Evolutionary conservation across 2,888 invertebrate genomes (phyloP).

Genomic region (Drosophila basisetae): DNA sequence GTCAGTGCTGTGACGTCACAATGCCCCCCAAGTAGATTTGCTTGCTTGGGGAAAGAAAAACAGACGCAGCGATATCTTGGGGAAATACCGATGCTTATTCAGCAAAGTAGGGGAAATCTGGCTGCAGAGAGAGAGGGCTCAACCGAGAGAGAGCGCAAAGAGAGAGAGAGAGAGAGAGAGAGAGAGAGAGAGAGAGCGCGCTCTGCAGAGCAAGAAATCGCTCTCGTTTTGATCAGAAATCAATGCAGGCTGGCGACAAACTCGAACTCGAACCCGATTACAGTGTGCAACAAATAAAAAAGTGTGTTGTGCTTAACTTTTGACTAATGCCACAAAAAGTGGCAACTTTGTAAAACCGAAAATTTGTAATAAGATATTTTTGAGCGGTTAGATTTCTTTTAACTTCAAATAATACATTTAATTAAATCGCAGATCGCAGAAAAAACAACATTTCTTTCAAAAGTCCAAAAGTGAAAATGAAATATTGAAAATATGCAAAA

Average conservation of each 20-base stretch:
- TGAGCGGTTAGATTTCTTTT: background rate
- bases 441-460: background rate
- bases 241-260: constrained; percentile 16
- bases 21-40: constrained; percentile 41
- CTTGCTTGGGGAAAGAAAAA: constrained; percentile 31
- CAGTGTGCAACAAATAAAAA: constrained; percentile 16
- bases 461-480: background rate
- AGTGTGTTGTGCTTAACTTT: background rate
- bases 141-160: background rate
- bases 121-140: constrained; percentile 53
- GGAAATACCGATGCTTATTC: constrained; percentile 62
- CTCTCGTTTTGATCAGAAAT: constrained; percentile 52
- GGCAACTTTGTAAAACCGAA: background rate
- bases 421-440: background rate
- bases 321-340: background rate
- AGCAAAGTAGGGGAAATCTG: constrained; percentile 68
- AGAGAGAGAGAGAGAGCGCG: constrained; percentile 1
- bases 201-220: constrained; percentile 17
- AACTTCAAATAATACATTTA: background rate
- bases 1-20: constrained; percentile 69
- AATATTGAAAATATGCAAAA: background rate
- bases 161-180: background rate
- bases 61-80: constrained; percentile 29
- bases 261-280: constrained; percentile 10
- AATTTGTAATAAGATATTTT: background rate